A percentile compares a stretch with the other conserved stretches of the same genome.
Conservation (phyloP, 1,140 invertebrate species). For the Habropoda laboriosa region DNA sequence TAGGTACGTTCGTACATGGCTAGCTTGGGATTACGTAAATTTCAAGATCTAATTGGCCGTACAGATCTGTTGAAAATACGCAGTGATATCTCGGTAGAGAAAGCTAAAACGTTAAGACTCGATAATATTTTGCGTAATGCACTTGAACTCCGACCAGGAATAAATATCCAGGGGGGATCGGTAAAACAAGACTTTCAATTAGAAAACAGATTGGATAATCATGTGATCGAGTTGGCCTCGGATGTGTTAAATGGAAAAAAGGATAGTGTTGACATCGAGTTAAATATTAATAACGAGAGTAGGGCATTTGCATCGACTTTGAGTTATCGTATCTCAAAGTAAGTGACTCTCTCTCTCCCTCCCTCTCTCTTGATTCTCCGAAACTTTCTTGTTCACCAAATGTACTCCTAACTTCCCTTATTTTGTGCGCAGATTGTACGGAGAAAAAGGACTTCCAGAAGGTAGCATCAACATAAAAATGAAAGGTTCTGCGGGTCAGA, state of each 20-base stretch:
- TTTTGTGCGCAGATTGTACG: slow-evolving; percentile 87
- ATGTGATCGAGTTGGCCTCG: slow-evolving; percentile 89
- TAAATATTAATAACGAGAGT: slow-evolving; percentile 95
- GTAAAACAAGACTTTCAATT: slow-evolving; percentile 94
- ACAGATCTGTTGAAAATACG: slow-evolving; percentile 92
- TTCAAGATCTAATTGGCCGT: slow-evolving; percentile 97
- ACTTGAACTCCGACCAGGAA: slow-evolving; percentile 92
- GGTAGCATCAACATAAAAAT: slow-evolving; percentile 93
- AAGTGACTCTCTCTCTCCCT: slow-evolving; percentile 73
- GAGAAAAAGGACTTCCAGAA: slow-evolving; percentile 93
- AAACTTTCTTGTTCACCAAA: not conserved
- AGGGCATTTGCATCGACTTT: slow-evolving; percentile 96
- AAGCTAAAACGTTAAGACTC: slow-evolving; percentile 94
- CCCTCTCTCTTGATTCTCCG: not conserved
- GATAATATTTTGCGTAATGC: slow-evolving; percentile 94
- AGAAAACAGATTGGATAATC: slow-evolving; percentile 93
- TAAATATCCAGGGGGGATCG: slow-evolving; percentile 95
- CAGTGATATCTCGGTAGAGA: slow-evolving; percentile 83
- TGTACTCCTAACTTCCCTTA: not conserved
- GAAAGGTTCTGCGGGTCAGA: slow-evolving; percentile 98
- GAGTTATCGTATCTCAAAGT: slow-evolving; percentile 97
- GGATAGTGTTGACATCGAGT: slow-evolving; percentile 87
- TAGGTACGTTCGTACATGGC: slow-evolving; percentile 94
- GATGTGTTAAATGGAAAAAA: slow-evolving; percentile 89
- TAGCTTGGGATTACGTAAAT: slow-evolving; percentile 92